Evolutionary conservation across 2,888 invertebrate species (phyloP), one percentile per base, ranked within the genome.

Genomic region (Erebia palarica): DNA sequence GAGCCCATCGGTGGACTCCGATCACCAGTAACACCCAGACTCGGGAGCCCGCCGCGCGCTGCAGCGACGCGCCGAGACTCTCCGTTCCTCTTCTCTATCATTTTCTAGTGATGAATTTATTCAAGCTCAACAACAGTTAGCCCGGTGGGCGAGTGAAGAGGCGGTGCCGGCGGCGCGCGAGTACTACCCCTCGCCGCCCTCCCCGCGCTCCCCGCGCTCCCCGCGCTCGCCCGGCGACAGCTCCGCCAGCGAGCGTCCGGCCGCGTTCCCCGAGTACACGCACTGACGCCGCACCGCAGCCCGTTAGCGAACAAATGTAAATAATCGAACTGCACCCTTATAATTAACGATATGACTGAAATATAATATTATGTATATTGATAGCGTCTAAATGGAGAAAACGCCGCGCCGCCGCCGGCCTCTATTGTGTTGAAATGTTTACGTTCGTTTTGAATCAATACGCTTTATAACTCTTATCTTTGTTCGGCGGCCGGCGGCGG

Each of bases 91-190:
- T 95, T 95, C 95, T 91, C 96, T 96, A 95, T 96, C 96, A 96
- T 96, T 96, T 97, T 97, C 96, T 97, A 97, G 97, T 97, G 97
- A 97, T 97, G 97, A 97, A 96, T 97, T 97, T 97, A 97, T 97
- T 97, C 97, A 97, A 97, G 97, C 97, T 97, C 97, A 97, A 96
- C 97, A 96, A 96, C 97, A 96, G 95, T 96, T 97, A 96, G 97
- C 96, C 96, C 97, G 96, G 95, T 97, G 97, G 97, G 97, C 97
- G 95, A 97, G 97, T 96, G 97, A 97, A 95, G 97, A 97, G 93
- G 94, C 94, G 90, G 94, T 95, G 91, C 94, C 94, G 91, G 94
- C 91, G 90, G 94, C 91, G 91, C 90, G 93, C 89, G 92, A 91
- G 77, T 87, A 87, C 86, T 83, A 83, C 84, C 87, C 87, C 73